Conservation (phyloP, 2,888 invertebrate genomes). For the Aspidapion aeneum region DNA sequence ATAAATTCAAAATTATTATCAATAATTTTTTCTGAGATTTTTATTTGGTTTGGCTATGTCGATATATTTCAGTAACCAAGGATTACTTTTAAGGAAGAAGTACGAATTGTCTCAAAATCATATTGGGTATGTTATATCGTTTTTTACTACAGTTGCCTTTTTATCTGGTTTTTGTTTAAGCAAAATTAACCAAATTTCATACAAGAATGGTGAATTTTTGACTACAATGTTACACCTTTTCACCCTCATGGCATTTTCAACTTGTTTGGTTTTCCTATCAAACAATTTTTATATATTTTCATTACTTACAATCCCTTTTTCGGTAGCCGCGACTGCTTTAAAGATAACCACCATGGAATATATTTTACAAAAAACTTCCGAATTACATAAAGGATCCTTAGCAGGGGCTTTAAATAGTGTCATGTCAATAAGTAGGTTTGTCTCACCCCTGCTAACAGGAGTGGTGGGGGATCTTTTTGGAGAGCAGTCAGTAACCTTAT, state of each 20-base stretch:
- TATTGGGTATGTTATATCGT: constrained; percentile 61
- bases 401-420: constrained; percentile 63
- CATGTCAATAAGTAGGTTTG: constrained; percentile 57
- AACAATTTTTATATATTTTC: constrained; percentile 9
- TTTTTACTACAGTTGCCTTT: constrained; percentile 56
- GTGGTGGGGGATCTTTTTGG: constrained; percentile 54
- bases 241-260: constrained; percentile 43
- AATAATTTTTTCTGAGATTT: constrained; percentile 57
- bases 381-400: constrained; percentile 57
- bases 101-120: constrained; percentile 55
- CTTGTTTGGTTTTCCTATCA: constrained; percentile 32
- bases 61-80: constrained; percentile 58
- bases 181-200: constrained; percentile 50
- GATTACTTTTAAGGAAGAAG: constrained; percentile 53
- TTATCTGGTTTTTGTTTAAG: constrained; percentile 54
- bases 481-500: constrained; percentile 49
- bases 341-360: constrained; percentile 59
- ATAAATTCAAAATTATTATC: neutral
- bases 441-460: constrained; percentile 59
- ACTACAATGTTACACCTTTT: constrained; percentile 56
- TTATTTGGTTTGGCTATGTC: constrained; percentile 56
- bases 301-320: constrained; percentile 52
- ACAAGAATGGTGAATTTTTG: constrained; percentile 50
- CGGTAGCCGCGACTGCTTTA: constrained; percentile 54
- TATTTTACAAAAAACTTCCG: constrained; percentile 52